These are phyloP conservation scores for Notodonta ziczac DNA, from an alignment of 2,888 invertebrate species.

Conservation along the genomic window DNA sequence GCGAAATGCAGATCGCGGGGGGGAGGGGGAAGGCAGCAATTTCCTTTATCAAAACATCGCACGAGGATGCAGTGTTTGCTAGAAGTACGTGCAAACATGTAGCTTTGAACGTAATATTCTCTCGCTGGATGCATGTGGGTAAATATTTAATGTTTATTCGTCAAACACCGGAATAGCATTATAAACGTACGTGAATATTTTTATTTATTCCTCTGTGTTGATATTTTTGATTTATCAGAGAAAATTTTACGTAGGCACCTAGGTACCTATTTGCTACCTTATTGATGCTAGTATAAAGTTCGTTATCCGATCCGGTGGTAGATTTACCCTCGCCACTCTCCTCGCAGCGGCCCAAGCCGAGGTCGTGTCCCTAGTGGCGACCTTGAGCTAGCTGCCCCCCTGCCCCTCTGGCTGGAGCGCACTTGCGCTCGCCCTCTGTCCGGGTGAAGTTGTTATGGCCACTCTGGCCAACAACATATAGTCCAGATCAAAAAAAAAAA, in stretches of 20 bases:
- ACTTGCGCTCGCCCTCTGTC: too few relatives aligned
- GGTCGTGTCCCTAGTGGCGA: too few relatives aligned
- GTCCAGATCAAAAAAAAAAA: too few relatives aligned
- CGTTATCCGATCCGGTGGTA: too few relatives aligned
- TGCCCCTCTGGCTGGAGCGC: too few relatives aligned
- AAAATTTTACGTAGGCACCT: background rate
- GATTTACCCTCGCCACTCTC: too few relatives aligned
- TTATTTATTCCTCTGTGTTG: conserved; percentile 3
- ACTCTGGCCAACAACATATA: too few relatives aligned
- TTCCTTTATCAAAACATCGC: conserved; percentile 31
- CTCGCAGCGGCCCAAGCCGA: too few relatives aligned
- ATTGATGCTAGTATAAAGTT: too few relatives aligned
- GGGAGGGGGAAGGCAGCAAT: conserved; percentile 18
- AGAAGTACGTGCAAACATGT: conserved; percentile 38
- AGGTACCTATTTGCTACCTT: too few relatives aligned
- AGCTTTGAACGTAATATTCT: conserved; percentile 39
- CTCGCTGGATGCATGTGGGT: conserved; percentile 27
- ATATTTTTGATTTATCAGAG: background rate
- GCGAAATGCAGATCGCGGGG: conserved; percentile 17
- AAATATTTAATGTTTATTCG: conserved; percentile 39
- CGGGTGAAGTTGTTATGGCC: too few relatives aligned
- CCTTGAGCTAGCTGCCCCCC: too few relatives aligned
- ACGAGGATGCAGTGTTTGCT: conserved; percentile 30
- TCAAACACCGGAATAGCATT: conserved; percentile 18
- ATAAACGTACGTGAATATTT: background rate